Evolutionary conservation across 1,140 invertebrate genomes (phyloP), one percentile per base, ranked within the genome.

Genomic region (Monomorium pharaonis): DNA sequence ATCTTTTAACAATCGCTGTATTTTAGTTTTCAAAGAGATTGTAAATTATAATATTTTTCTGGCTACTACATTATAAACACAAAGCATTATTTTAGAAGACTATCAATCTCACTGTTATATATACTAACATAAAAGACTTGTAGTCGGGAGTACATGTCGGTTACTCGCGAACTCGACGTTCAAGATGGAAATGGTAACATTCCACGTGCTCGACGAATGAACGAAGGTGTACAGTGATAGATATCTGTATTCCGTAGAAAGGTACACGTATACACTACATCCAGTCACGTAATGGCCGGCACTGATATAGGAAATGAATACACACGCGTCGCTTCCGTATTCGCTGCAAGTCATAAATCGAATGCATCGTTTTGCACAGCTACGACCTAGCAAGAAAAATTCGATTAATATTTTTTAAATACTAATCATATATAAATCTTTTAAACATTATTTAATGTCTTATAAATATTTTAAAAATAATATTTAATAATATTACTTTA

Each of bases 251-350:
- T 37, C 10, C 5, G 16, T 44, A 70, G 30, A 72, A 74, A 83
- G 51, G 24, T 37, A 76, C 9, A 63, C 16, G 37, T 85, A 60
- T 70, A 69, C 42, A 60, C 44, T 30, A 60, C 16, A 75, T 86
- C 69, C 54, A 58, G 85, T 90, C 88, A 90, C 88, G 80, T 90
- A 90, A 90, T 88, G 85, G 85, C 3, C 62, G 5, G 27, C 16
- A 33, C 27, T 24, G 47, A 54, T 90, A 24, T 67, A 89, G 75
- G 85, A 87, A 90, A 83, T 63, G 47, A 62, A 70, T 69, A 21
- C 56, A n/a, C n/a, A 33, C n/a, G 27, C 63, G 72, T 63, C 44
- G 62, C 72, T 89, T 89, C 87, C 88, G 88, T 89, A 74, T 86
- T 89, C 63, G 54, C 56, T 60, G 37, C 27, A 10, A 63, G 60